phyloP scores from a whole-genome alignment of 2,113 vertebrate species.

The Malurus melanocephalus region DNA sequence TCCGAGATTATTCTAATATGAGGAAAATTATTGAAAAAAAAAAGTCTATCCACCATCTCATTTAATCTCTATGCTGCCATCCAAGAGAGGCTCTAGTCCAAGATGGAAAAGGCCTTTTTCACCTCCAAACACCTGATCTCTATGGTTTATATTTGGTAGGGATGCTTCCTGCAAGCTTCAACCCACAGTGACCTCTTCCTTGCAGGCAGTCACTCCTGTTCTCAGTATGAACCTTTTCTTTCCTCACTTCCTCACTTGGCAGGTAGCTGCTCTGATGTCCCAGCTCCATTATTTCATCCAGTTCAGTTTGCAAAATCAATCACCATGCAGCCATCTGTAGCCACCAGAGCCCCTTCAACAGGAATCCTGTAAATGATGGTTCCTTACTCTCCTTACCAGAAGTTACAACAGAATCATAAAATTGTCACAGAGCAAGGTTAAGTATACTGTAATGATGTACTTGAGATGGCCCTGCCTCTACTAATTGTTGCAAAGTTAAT shows the following conservation, averaged over 20 bases:
- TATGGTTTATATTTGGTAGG: neutral
- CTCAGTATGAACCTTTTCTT: neutral
- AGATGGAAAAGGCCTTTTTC: neutral
- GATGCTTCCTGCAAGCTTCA: neutral
- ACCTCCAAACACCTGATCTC: neutral
- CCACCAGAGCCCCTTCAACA: neutral
- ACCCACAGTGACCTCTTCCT: neutral
- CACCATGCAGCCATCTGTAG: neutral
- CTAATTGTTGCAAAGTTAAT: neutral
- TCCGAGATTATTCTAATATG: neutral
- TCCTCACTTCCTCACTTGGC: neutral
- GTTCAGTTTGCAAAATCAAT: neutral
- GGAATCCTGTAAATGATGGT: neutral
- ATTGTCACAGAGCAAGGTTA: neutral
- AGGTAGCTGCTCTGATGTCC: neutral
- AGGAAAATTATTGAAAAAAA: neutral
- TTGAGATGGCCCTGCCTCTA: neutral
- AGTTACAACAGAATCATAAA: neutral
- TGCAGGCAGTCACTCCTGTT: neutral
- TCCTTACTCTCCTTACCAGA: neutral
- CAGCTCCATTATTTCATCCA: neutral
- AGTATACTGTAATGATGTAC: neutral
- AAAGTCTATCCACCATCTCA: neutral
- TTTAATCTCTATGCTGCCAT: neutral
- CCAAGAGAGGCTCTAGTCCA: neutral